Evolutionary conservation across 2,888 invertebrate genomes (phyloP).

Genomic region (Pseudolycoriella hygida): DNA sequence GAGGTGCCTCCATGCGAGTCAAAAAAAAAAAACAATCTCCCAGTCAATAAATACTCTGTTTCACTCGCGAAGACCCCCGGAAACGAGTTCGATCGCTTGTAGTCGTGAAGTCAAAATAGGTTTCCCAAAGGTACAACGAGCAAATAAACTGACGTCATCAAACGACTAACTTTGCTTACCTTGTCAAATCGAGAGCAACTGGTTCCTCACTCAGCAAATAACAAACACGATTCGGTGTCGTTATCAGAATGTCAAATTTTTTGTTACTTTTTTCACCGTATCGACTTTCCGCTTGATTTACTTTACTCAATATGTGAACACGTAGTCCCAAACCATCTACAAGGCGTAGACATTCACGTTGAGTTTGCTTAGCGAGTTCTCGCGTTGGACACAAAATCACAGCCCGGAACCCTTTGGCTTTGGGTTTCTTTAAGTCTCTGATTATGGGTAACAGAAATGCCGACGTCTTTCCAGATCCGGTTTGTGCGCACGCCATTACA

Average conservation of each 20-base stretch:
- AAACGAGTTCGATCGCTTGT: no score
- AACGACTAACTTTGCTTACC: conserved; percentile 32
- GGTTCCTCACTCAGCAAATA: conserved; percentile 66
- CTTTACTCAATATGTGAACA: conserved; percentile 63
- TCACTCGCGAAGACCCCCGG: no score
- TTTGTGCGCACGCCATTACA: conserved; percentile 87
- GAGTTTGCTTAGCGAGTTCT: conserved; percentile 84
- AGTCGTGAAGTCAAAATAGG: no score
- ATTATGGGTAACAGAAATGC: conserved; percentile 85
- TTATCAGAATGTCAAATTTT: conserved; percentile 79
- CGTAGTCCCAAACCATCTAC: conserved; percentile 53
- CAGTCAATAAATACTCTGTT: no score
- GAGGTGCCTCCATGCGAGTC: no score
- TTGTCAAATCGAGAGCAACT: conserved; percentile 50
- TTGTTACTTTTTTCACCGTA: conserved; percentile 54
- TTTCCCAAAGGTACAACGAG: no score
- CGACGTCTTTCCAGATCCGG: conserved; percentile 94
- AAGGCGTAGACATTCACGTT: conserved; percentile 57
- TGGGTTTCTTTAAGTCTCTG: conserved; percentile 49
- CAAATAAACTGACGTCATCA: no score
- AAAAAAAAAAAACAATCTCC: no score
- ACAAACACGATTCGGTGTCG: conserved; percentile 85
- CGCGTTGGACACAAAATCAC: conserved; percentile 83
- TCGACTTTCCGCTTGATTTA: conserved; percentile 51
- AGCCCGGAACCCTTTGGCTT: conserved; percentile 63